Conservation (phyloP, 2,113 vertebrate genomes). For the Callipepla californica region DNA sequence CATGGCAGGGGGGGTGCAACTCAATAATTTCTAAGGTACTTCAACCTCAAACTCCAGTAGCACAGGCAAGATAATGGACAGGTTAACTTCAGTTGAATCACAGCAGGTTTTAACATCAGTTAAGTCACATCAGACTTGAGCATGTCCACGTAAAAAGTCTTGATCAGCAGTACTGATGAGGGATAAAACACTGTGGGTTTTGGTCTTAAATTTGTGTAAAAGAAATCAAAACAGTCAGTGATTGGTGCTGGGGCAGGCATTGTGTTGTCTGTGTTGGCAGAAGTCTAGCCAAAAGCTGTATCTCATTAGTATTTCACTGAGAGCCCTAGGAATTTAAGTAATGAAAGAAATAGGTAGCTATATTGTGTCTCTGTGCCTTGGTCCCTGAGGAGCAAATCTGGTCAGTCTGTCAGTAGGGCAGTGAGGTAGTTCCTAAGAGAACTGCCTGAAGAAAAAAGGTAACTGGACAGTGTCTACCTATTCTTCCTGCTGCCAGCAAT, state of each 20-base stretch:
- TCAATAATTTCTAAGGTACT: no score
- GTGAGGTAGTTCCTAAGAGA: background rate
- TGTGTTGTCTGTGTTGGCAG: background rate
- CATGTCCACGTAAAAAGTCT: background rate
- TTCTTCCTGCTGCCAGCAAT: background rate
- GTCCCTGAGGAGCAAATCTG: background rate
- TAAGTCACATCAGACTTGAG: background rate
- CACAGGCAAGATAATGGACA: background rate
- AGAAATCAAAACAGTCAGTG: background rate
- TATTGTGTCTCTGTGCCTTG: background rate
- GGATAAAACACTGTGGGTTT: background rate
- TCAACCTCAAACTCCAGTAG: background rate
- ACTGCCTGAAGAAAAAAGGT: background rate
- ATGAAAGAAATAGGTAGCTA: background rate
- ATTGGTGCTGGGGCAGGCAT: background rate
- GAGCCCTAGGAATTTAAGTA: background rate
- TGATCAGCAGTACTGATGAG: background rate
- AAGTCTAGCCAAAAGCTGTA: background rate
- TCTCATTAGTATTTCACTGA: background rate
- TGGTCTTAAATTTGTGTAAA: background rate
- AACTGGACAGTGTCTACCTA: background rate
- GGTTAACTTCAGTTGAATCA: background rate
- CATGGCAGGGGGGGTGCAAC: no score
- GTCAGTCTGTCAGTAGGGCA: background rate
- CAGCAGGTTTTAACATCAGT: background rate